Conservation (phyloP, 2,888 invertebrate species). For the Hirudinaria manillensis region DNA sequence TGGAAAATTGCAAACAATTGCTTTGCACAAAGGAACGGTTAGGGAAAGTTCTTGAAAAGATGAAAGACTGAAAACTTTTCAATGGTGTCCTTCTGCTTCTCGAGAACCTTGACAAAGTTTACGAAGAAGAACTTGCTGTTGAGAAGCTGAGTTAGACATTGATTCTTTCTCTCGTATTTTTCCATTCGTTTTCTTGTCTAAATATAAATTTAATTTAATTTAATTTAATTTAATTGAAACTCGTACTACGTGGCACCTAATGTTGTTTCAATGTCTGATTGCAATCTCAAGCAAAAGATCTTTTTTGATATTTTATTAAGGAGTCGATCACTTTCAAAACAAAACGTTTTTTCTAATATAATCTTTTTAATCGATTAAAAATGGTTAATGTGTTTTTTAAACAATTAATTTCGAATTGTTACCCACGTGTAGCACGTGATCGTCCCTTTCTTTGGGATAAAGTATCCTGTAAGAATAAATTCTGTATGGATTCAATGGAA, state of each 20-base stretch:
- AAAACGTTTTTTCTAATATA: no score
- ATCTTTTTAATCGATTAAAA: no score
- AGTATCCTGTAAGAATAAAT: slow-evolving; percentile 10
- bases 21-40: no score
- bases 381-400: not conserved
- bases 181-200: slow-evolving; percentile 18
- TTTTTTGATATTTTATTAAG: no score
- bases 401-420: not conserved
- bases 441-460: not conserved
- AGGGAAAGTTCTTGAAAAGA: not conserved
- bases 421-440: slow-evolving; percentile 13
- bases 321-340: no score
- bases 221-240: not conserved
- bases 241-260: not conserved
- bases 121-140: slow-evolving; percentile 22
- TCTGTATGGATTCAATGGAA: slow-evolving; percentile 9
- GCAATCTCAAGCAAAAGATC: not conserved
- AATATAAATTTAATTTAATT: not conserved
- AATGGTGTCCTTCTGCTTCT: not conserved
- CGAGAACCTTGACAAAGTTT: slow-evolving; percentile 19
- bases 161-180: slow-evolving; percentile 10
- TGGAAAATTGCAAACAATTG: slow-evolving; percentile 1
- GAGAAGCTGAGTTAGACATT: not conserved
- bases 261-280: not conserved
- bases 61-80: not conserved